A percentile compares a stretch with the other conserved stretches of the same genome.
Conservation (phyloP, 2,797 vertebrate species). For the Rostrhamus sociabilis region DNA sequence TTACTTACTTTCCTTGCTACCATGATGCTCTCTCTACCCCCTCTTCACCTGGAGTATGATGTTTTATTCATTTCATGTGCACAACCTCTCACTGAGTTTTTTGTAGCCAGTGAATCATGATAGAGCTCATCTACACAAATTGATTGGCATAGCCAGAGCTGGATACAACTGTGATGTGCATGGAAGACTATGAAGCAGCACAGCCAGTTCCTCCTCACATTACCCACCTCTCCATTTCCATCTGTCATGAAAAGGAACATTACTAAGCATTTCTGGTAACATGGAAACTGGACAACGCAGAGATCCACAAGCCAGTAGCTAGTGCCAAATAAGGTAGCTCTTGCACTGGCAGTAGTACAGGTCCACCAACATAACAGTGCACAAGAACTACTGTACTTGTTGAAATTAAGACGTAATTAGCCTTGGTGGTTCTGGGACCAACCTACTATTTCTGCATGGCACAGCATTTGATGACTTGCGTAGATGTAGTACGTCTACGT, state of each 20-base stretch:
- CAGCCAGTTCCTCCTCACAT: background rate
- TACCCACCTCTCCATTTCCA: constrained; percentile 5
- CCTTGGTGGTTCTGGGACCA: background rate
- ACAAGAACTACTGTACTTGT: background rate
- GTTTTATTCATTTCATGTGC: constrained; percentile 6
- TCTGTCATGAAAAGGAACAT: background rate
- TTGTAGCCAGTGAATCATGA: constrained; percentile 10
- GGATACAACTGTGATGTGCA: background rate
- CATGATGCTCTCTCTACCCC: background rate
- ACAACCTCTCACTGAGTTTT: background rate
- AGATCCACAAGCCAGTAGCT: background rate
- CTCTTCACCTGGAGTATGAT: background rate
- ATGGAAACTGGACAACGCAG: background rate
- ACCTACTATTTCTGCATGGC: background rate
- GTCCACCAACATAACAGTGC: background rate
- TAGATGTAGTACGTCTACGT: background rate
- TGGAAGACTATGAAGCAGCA: background rate
- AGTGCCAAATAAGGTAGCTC: background rate
- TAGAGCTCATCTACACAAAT: constrained; percentile 1
- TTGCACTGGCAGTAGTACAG: background rate
- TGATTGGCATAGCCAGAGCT: background rate
- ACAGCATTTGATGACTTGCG: background rate
- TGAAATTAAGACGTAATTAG: background rate
- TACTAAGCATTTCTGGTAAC: background rate
- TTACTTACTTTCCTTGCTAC: background rate